These are phyloP conservation scores for Ganaspis sp. DNA, from an alignment of 1,140 invertebrate genomes.

Conservation along the genomic window DNA sequence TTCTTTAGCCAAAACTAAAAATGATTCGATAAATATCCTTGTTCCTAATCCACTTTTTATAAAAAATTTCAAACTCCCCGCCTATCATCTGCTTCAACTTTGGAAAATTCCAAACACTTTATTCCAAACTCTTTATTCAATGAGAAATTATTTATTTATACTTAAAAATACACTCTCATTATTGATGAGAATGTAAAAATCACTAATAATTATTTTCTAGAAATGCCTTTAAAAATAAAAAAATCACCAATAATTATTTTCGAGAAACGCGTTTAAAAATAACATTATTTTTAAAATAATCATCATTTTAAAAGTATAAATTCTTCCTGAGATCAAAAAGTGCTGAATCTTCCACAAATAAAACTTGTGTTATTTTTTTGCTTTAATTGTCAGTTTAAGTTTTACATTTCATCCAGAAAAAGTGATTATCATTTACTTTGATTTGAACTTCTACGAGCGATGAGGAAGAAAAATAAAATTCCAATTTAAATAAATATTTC, in stretches of 20 bases:
- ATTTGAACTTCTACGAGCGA: background rate
- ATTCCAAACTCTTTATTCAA: too few species aligned
- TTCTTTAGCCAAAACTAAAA: slow-evolving; percentile 47
- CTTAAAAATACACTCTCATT: too few species aligned
- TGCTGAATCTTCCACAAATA: background rate
- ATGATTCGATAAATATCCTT: slow-evolving; percentile 50
- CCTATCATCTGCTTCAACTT: background rate
- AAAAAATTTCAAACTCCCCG: slow-evolving; percentile 45
- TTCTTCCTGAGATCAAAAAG: background rate
- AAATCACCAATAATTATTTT: too few species aligned
- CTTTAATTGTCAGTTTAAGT: background rate
- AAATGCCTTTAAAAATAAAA: too few species aligned
- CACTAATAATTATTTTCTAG: too few species aligned
- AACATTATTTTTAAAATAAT: background rate
- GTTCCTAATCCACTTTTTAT: slow-evolving; percentile 58
- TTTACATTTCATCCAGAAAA: background rate
- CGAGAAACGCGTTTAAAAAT: too few species aligned
- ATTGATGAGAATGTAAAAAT: too few species aligned
- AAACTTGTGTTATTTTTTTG: background rate
- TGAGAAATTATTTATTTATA: too few species aligned
- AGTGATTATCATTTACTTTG: background rate
- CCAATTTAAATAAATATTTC: slow-evolving; percentile 6
- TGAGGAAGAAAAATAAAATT: slow-evolving; percentile 2
- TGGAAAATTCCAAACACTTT: too few species aligned
- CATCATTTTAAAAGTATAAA: too few species aligned